Evolutionary conservation across 2,113 vertebrate genomes (phyloP).

Genomic region (Pungitius pungitius): DNA sequence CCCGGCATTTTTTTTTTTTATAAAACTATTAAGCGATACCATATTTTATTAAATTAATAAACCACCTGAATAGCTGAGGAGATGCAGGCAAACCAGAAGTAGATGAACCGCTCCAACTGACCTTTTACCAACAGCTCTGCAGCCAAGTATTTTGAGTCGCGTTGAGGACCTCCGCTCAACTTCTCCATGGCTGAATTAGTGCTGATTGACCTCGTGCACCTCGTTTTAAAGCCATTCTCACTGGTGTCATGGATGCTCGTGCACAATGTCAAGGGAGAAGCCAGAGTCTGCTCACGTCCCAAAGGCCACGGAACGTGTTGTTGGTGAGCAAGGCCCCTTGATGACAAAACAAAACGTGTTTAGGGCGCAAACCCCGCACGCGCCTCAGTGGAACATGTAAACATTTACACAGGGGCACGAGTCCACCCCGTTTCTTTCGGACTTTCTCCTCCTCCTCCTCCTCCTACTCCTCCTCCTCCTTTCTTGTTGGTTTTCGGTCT

Average conservation of each 20-base stretch:
- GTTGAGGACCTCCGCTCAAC: conserved; percentile 1
- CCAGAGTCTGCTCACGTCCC: conserved; percentile 19
- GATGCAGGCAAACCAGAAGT: conserved; percentile 16
- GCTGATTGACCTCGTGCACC: conserved; percentile 44
- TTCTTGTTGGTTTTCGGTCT: conserved; percentile 39
- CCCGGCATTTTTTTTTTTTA: conserved; percentile 6
- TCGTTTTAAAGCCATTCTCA: conserved; percentile 58
- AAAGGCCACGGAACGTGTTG: conserved; percentile 56
- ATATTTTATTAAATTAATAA: conserved; percentile 35
- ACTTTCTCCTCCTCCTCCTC: conserved; percentile 30
- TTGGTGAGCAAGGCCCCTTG: conserved; percentile 54
- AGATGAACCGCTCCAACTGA: neutral
- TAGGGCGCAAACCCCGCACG: conserved; percentile 61
- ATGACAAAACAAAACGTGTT: conserved; percentile 73
- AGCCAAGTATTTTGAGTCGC: conserved; percentile 2
- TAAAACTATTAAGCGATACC: conserved; percentile 44
- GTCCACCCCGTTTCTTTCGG: conserved; percentile 48
- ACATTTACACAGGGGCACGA: conserved; percentile 77
- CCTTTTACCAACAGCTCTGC: conserved; percentile 10
- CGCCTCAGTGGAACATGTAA: conserved; percentile 69
- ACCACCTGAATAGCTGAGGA: neutral
- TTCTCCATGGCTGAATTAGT: conserved; percentile 50
- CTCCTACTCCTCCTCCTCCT: conserved; percentile 23
- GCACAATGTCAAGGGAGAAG: conserved; percentile 32
- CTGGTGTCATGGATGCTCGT: conserved; percentile 59